These are phyloP conservation scores for Scalopus aquaticus DNA, from an alignment of 2,113 vertebrate species.

Conservation along the genomic window DNA sequence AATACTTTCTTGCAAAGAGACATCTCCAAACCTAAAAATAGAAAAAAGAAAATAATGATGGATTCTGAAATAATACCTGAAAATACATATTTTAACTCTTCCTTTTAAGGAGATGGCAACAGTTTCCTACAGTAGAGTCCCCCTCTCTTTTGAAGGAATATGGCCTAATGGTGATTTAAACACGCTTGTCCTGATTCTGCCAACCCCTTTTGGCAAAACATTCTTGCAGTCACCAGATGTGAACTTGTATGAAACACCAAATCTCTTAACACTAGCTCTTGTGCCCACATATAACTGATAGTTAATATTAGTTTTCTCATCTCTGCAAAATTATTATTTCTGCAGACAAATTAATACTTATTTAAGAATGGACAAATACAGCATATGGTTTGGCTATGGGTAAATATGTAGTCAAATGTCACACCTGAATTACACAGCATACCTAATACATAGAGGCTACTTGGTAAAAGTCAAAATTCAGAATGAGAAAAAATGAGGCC, in stretches of 20 bases:
- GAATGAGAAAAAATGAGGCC: not conserved
- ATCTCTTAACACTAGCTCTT: not conserved
- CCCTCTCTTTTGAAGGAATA: not conserved
- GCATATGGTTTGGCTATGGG: not conserved
- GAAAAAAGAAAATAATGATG: constrained; percentile 44
- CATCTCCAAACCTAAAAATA: constrained; percentile 94
- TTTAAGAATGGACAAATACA: not conserved
- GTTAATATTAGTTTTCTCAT: not conserved
- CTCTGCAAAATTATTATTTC: not conserved
- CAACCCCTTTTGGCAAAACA: not conserved
- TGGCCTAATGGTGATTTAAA: not conserved
- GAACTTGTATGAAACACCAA: not conserved
- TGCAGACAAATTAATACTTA: not conserved
- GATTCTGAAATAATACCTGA: not conserved
- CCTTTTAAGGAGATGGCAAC: not conserved
- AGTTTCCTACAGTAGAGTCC: not conserved
- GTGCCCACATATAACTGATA: not conserved
- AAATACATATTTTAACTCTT: not conserved
- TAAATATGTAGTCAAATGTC: not conserved
- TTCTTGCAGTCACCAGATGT: not conserved
- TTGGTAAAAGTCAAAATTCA: not conserved
- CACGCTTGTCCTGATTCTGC: not conserved
- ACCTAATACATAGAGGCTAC: not conserved
- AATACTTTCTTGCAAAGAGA: constrained; percentile 96
- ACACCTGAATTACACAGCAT: not conserved